A percentile compares a stretch with the other conserved stretches of the same genome.
These are phyloP conservation scores for Tortricodes alternella DNA, from an alignment of 2,888 invertebrate species.

Conservation along the genomic window DNA sequence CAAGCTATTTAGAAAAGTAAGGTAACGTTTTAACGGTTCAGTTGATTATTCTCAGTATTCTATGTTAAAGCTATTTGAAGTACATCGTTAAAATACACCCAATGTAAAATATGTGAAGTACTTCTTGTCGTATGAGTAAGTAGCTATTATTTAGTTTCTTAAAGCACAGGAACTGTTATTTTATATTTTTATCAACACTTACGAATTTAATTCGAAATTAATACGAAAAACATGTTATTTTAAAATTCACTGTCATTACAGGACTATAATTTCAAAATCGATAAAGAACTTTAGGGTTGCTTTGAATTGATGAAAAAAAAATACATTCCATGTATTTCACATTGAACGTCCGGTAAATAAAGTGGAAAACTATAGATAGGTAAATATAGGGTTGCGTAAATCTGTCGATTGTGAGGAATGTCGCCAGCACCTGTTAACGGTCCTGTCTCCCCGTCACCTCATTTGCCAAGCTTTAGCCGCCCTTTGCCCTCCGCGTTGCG, in stretches of 20 bases:
- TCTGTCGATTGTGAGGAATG: slow-evolving; percentile 2
- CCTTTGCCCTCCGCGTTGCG: slow-evolving; percentile 17
- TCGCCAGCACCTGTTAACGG: slow-evolving; percentile 9
- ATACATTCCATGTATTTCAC: too few relatives aligned
- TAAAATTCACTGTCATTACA: too few relatives aligned
- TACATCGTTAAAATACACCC: too few relatives aligned
- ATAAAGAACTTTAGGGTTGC: background rate
- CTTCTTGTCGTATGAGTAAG: too few relatives aligned
- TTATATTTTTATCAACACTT: too few relatives aligned
- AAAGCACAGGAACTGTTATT: too few relatives aligned
- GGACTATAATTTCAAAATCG: too few relatives aligned
- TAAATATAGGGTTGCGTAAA: slow-evolving; percentile 13
- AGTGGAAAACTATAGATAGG: slow-evolving; percentile 5
- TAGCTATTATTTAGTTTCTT: too few relatives aligned
- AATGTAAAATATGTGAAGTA: too few relatives aligned
- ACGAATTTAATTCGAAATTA: too few relatives aligned
- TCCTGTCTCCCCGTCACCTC: slow-evolving; percentile 4
- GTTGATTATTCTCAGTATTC: background rate
- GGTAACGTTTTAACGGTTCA: slow-evolving; percentile 18
- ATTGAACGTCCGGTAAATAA: background rate
- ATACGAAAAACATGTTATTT: too few relatives aligned
- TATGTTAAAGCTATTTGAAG: background rate
- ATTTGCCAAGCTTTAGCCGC: slow-evolving; percentile 9
- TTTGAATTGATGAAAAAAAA: too few relatives aligned
- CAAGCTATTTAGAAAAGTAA: slow-evolving; percentile 8